Conservation (phyloP, 1,140 invertebrate species). For the Drusus annulatus region DNA sequence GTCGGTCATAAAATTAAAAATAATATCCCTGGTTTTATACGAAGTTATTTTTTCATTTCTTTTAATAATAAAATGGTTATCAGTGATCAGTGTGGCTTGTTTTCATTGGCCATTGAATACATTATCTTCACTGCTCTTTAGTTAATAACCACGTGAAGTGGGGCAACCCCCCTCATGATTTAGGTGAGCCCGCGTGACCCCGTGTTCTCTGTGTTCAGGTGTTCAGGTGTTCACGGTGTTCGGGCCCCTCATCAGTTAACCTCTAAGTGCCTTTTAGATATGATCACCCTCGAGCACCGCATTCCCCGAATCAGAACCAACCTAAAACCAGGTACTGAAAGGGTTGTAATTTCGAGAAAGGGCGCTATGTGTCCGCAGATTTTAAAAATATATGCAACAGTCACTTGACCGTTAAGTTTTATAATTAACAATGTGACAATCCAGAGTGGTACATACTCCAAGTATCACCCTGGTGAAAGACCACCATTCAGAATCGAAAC, state of each 20-base stretch:
- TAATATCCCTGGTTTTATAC: too few relatives aligned
- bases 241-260: constrained; percentile 4
- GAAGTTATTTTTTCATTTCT: too few relatives aligned
- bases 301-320: neutral
- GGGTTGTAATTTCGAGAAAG: neutral
- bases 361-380: too few relatives aligned
- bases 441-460: too few relatives aligned
- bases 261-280: neutral
- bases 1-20: too few relatives aligned
- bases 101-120: neutral
- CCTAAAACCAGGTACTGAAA: neutral
- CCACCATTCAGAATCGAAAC: too few relatives aligned
- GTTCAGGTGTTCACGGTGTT: neutral
- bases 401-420: too few relatives aligned
- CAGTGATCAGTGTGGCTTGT: too few relatives aligned
- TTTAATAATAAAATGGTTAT: too few relatives aligned
- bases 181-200: neutral
- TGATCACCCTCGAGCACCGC: neutral
- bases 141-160: neutral
- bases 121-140: neutral
- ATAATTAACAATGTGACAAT: too few relatives aligned
- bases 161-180: neutral
- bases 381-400: too few relatives aligned
- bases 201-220: neutral
- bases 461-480: too few relatives aligned